Evolutionary conservation across 2,113 vertebrate species (phyloP), one percentile per base, ranked within the genome.

Genomic region (Butorides virescens): DNA sequence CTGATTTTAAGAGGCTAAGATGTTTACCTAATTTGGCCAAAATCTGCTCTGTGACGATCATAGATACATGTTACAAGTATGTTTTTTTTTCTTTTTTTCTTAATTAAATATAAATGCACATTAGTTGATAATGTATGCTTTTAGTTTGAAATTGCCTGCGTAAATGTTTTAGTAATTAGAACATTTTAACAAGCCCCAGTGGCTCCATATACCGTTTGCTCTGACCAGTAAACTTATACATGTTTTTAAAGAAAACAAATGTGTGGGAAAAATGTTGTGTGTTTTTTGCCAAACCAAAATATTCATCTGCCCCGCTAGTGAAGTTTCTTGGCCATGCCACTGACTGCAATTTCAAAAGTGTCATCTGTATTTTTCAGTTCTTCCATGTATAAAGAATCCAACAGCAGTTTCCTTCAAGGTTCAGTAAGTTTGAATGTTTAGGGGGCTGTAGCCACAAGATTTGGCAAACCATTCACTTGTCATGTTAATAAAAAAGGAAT

Each of bases 371-470:
- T 93, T 94, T 93, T 82, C 62, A 77, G 73, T 68, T 70, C 77
- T 97, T 81, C 97, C 90, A 22, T 73, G 74, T 93, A 59, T 91
- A 75, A 95, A 87, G 91, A 92, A 94, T 90, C 82, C 89, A 95
- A 44, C 78, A 91, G 92, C 93, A 90, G 86, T 93, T 95, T 92
- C 82, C 93, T 96, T 97, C 92, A 94, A 96, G 97, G 96, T 77
- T 91, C 76, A 96, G 65, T 92, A 93, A 81, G 61, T 88, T 58
- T 88, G 71, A 93, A 73, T 81, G 87, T 91, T 92, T 49, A 76
- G 85, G 95, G 83, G 93, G 92, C 92, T 95, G 91, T 76, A 93
- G 86, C 85, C 92, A 88, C 87, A 74, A 96, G 93, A 95, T 95
- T 93, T 96, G 91, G 92, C 95, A 95, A 90, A 75, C 53, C 66